Evolutionary conservation across 2,113 vertebrate genomes (phyloP), one percentile per base, ranked within the genome.

Genomic region (Ictalurus furcatus): DNA sequence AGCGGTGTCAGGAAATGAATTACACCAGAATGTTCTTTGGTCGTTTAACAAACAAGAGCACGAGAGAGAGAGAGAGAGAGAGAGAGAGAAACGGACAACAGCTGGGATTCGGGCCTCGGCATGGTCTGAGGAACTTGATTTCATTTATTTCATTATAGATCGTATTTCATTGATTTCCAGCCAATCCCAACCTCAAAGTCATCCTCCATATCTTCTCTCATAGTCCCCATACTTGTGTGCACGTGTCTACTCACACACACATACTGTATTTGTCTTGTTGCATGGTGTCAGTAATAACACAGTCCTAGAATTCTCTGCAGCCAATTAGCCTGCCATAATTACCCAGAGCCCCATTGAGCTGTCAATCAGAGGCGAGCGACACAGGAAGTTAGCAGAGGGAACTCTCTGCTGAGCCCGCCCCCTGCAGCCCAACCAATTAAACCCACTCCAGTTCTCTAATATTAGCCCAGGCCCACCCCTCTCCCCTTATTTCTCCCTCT

Each of bases 311-410:
- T 95, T 95, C 94, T 94, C 94, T 94, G 93, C 94, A 94, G 94
- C 93, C 95, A 96, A 96, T 96, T 96, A 96, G 94, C 91, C 84
- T 87, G 90, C 91, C 92, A 74, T 96, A 96, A 96, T 96, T 96
- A 95, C 95, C 95, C 93, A 94, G 94, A 93, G 94, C 94, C 95
- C 94, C 93, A 95, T 94, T 94, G 95, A 94, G 95, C 94, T 94
- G 95, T 94, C 95, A 95, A 93, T 96, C 96, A 95, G 9, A 56
- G 89, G 90, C 93, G 89, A 92, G 94, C 93, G 91, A 90, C 94
- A 94, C 92, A 94, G 93, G 93, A 95, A 95, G 91, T 93, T 93
- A 73, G 69, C 59, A 40, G 78, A 90, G 89, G 88, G 90, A 87
- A 86, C 67, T 89, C 88, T 90, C 79, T 6, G 59, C 86, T 88